phyloP scores from a whole-genome alignment of 2,888 invertebrate species.

The Ectobius pallidus region DNA sequence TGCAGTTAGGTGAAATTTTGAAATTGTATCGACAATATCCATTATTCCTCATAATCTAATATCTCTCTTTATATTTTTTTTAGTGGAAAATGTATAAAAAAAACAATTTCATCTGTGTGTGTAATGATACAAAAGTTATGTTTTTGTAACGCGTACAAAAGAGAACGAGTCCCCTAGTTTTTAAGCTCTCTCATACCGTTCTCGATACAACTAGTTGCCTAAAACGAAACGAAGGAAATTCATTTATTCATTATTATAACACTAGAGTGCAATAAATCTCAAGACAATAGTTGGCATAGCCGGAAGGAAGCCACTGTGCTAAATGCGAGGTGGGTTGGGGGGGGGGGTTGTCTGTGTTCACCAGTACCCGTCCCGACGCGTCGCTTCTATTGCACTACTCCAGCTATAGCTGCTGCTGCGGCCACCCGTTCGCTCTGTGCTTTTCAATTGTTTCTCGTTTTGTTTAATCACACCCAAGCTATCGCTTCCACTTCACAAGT shows the following conservation, averaged over 20 bases:
- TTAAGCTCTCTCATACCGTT: no score
- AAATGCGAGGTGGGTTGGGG: no score
- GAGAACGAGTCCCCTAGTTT: neutral
- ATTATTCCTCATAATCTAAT: neutral
- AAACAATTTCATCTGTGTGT: slow-evolving; percentile 8
- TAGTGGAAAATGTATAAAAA: no score
- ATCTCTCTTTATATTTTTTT: neutral
- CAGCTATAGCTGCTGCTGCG: no score
- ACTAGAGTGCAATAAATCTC: slow-evolving; percentile 35
- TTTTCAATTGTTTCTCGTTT: no score
- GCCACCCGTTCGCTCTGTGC: no score
- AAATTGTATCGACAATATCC: neutral
- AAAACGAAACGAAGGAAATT: slow-evolving; percentile 28
- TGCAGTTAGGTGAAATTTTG: slow-evolving; percentile 2
- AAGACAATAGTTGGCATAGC: slow-evolving; percentile 34
- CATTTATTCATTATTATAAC: slow-evolving; percentile 28
- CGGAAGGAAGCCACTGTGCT: slow-evolving; percentile 34
- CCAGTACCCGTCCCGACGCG: no score
- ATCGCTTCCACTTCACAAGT: no score
- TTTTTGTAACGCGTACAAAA: slow-evolving; percentile 21
- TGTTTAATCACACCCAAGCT: no score
- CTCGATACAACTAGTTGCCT: neutral
- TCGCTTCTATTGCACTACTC: no score
- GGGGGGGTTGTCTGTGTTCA: neutral
- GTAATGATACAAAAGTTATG: slow-evolving; percentile 24